These are phyloP conservation scores for Tanypteryx hageni DNA, from an alignment of 2,888 invertebrate genomes.

Conservation along the genomic window DNA sequence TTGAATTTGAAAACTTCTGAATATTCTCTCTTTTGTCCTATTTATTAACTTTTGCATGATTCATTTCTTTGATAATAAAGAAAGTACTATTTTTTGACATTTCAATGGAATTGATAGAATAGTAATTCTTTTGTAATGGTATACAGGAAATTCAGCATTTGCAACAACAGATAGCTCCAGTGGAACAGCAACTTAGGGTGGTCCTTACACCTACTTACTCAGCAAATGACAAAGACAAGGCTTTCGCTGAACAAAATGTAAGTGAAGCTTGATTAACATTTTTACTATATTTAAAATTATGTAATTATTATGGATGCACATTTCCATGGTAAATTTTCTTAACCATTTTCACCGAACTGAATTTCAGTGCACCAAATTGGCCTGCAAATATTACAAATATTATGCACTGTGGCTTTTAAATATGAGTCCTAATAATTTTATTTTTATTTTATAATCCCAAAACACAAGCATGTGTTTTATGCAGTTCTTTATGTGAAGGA, in stretches of 20 bases:
- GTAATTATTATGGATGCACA: neutral
- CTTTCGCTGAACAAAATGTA: constrained; percentile 92
- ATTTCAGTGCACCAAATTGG: constrained; percentile 30
- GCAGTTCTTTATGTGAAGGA: constrained; percentile 25
- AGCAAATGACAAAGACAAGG: constrained; percentile 89
- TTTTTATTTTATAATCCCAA: neutral
- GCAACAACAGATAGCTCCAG: constrained; percentile 89
- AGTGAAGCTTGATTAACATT: constrained; percentile 72
- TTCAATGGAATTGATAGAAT: neutral
- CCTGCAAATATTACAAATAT: neutral
- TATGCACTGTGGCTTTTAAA: neutral
- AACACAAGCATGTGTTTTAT: constrained; percentile 1
- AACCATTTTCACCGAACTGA: neutral
- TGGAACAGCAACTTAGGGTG: constrained; percentile 90
- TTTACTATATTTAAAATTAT: neutral
- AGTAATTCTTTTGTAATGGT: neutral
- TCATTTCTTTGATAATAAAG: too few relatives aligned
- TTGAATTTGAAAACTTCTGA: too few relatives aligned
- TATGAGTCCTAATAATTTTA: neutral
- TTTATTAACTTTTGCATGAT: too few relatives aligned
- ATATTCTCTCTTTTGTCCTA: too few relatives aligned
- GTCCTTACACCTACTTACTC: constrained; percentile 90
- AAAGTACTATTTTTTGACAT: neutral
- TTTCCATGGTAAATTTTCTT: constrained; percentile 12
- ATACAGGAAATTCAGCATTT: constrained; percentile 87